phyloP scores from a whole-genome alignment of 2,888 invertebrate species.

The Sceliomorpha sp. region DNA sequence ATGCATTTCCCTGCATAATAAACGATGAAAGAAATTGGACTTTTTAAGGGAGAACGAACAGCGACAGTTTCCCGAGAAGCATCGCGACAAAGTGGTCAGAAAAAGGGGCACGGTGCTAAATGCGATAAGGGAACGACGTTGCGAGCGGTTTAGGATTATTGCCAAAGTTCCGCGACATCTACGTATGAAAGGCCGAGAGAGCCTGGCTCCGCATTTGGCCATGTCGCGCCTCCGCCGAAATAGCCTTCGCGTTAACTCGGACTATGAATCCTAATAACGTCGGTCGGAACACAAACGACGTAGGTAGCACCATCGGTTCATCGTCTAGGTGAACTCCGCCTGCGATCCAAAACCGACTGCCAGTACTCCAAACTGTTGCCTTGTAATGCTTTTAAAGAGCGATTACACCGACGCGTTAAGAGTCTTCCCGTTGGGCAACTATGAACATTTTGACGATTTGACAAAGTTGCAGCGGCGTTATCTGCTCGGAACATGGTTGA shows the following conservation, averaged over 20 bases:
- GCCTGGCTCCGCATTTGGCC: constrained; percentile 22
- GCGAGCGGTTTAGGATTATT: constrained; percentile 33
- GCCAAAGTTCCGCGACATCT: constrained; percentile 21
- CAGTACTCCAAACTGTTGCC: constrained; percentile 2
- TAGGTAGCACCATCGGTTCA: constrained; percentile 21
- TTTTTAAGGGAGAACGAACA: constrained; percentile 16
- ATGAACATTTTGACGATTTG: too few relatives aligned
- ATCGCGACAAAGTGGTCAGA: neutral
- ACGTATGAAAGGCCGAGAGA: constrained; percentile 8
- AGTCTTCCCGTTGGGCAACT: too few relatives aligned
- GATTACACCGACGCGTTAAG: too few relatives aligned
- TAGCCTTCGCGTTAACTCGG: constrained; percentile 27
- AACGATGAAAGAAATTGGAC: constrained; percentile 26
- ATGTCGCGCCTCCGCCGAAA: constrained; percentile 21
- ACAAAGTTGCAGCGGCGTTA: too few relatives aligned
- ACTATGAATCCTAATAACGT: constrained; percentile 30
- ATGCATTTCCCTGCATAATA: too few relatives aligned
- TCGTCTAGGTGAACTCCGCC: constrained; percentile 7
- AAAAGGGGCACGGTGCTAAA: constrained; percentile 23
- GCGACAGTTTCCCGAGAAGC: constrained; percentile 23
- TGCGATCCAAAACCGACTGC: constrained; percentile 11
- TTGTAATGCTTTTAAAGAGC: too few relatives aligned
- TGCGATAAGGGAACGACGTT: constrained; percentile 26
- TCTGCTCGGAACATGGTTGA: too few relatives aligned
- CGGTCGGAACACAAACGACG: constrained; percentile 24